Conservation (phyloP, 2,888 invertebrate species). For the Rhorus exstirpatorius region DNA sequence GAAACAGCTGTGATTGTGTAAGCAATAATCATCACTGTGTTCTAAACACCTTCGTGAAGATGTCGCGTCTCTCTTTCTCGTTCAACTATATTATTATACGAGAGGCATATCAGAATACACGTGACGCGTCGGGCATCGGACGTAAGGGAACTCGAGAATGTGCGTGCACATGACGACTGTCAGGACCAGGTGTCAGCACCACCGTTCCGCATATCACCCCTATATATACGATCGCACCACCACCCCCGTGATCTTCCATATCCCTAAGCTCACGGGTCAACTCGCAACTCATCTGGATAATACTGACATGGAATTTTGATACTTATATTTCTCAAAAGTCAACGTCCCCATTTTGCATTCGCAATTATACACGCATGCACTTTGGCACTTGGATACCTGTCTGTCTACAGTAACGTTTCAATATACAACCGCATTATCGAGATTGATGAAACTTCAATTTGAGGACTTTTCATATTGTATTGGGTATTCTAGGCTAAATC, state of each 20-base stretch:
- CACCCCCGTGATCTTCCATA: constrained; percentile 44
- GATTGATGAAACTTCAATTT: no score
- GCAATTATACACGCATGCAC: neutral
- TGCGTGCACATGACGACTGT: constrained; percentile 77
- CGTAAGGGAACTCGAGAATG: constrained; percentile 52
- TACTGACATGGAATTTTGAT: neutral
- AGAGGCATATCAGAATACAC: constrained; percentile 63
- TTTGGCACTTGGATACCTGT: no score
- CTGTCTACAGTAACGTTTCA: no score
- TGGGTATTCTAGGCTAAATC: no score
- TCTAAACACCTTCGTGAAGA: no score
- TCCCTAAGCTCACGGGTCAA: neutral
- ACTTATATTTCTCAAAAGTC: neutral
- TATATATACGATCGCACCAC: no score
- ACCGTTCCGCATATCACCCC: no score
- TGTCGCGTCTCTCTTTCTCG: no score
- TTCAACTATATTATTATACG: constrained; percentile 56
- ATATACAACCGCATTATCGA: no score
- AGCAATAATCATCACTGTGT: no score
- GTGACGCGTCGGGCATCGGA: constrained; percentile 67
- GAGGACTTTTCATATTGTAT: no score
- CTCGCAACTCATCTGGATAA: neutral
- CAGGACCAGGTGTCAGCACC: constrained; percentile 75
- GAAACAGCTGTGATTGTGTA: no score
- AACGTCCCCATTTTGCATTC: constrained; percentile 1